Evolutionary conservation across 64 coral and sea anemone genomes (phyloP), one percentile per base, ranked within the genome.

Genomic region (Pocillopora damicornis): DNA sequence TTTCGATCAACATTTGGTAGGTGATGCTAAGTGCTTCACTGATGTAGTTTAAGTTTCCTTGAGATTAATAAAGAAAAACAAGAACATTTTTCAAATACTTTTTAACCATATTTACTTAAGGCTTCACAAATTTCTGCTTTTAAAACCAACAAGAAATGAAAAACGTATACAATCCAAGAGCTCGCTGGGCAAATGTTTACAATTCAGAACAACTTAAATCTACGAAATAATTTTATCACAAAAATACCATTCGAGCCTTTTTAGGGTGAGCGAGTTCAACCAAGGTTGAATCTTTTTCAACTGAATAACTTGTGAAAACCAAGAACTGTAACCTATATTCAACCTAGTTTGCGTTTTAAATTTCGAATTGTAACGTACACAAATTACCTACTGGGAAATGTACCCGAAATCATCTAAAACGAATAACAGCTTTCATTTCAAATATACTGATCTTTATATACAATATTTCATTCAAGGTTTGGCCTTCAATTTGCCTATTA

Each of bases 151-250:
- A 37, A 26, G 22, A 72, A 22, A 83, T 85, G 18, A 5, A 22
- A 85, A 85, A 85, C 58, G 38, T 23, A 85, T 85, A 85, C 64
- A 85, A 18, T 38, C 37, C 72, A 57, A 85, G 81, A 85, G 38
- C 18, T 8, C 68, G 9, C 0, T 73, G 51, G 22, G 57, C 81
- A 85, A 85, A 85, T 85, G 81, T 85, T 85, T 85, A 72, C 81
- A 85, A 72, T 72, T 15, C 38, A 12, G 57, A 79, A 79, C 77
- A 14, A 25, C 56, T 30, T 79, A 60, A 79, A 79, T 79, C 59
- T 38, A 25, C 36, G 64, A 37, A 6, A 73, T 73, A 85, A 85
- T 85, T 35, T 58, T 73, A 85, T 85, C 17, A 72, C 56, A 8
- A 20, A 68, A 85, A 85, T 73, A 18, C 18, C 20, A 83, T 83